A percentile compares a stretch with the other conserved stretches of the same genome.
These are phyloP conservation scores for Lycopodina hypogea DNA, from an alignment of 37 sponge, comb jelly and placozoan genomes.

Conservation along the genomic window DNA sequence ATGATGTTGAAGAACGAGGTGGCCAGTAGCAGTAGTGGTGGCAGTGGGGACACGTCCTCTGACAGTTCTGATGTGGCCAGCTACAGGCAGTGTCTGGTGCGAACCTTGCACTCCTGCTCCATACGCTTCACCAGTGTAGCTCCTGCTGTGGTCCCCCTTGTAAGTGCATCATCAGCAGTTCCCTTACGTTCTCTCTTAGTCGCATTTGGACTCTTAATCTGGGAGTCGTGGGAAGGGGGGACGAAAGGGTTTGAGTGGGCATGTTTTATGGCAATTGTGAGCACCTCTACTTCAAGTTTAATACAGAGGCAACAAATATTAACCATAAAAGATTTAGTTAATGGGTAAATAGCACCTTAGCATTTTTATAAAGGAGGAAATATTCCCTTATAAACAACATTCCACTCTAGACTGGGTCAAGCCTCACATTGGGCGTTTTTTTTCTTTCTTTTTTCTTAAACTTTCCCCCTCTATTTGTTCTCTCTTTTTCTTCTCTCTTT, in stretches of 20 bases:
- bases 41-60: constrained; percentile 23
- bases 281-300: no score
- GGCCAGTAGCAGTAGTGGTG: constrained; percentile 66
- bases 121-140: constrained; percentile 85
- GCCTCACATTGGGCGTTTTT: no score
- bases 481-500: no score
- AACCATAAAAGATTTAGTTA: no score
- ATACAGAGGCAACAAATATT: no score
- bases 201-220: background rate
- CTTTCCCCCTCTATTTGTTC: no score
- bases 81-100: constrained; percentile 81
- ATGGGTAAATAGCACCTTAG: no score
- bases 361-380: no score
- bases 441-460: background rate
- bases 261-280: background rate
- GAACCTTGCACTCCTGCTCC: constrained; percentile 90
- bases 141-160: constrained; percentile 85
- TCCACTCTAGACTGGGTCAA: no score
- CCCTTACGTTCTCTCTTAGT: background rate
- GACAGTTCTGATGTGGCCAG: constrained; percentile 58
- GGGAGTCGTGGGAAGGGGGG: background rate
- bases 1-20: constrained; percentile 94
- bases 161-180: constrained; percentile 25
- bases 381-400: no score
- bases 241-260: background rate